Base-by-base conservation (phyloP, 2,888 invertebrate genomes). In the Tachina grossa region DNA sequence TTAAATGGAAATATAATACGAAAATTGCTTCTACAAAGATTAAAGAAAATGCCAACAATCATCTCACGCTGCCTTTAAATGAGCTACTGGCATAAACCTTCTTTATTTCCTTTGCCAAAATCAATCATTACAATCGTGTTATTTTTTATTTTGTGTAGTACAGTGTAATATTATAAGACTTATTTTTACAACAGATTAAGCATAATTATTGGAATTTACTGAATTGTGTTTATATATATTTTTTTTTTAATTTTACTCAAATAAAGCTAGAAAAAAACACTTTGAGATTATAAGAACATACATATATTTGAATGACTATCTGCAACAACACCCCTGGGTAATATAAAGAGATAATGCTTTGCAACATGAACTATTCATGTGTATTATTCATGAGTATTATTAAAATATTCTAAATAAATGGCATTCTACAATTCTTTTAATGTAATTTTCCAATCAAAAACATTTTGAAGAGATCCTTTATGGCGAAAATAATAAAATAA, bases 281-380 rank as follows among this genome's bases (percentile, higher is more conserved):
- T 9, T 59, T 59, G 3, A 4, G 19, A 41, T 63, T 9, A 43
- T 51, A 51, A 75, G 53, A 31, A 31, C 6, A 31, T 31, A 31
- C 22, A 41, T 11, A 39, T 39, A 53, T 53, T n/a, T 61, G 22
- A 74, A 81, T 59, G 71, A 77, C 68, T 76, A 65, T 51, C 16
- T 65, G 71, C 71, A 89, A 90, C 90, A 91, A 89, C 91, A 90
- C 91, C 89, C 91, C 83, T 88, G 90, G 89, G 90, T 89, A 88
- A 88, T 31, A 88, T 68, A 86, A n/a, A 86, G 87, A 88, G 91
- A 91, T 91, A 89, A 90, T 89, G 87, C 76, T 59, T 39, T 19
- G 19, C 22, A 80, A 66, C 55, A 78, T 71, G 6, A 80, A 39
- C 13, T 22, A 31, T 31, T 31, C 31, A 31, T 47, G 22, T 39